A percentile compares a stretch with the other conserved stretches of the same genome.
phyloP scores from a whole-genome alignment of 2,797 vertebrate species.

The Hylomyscus alleni region DNA sequence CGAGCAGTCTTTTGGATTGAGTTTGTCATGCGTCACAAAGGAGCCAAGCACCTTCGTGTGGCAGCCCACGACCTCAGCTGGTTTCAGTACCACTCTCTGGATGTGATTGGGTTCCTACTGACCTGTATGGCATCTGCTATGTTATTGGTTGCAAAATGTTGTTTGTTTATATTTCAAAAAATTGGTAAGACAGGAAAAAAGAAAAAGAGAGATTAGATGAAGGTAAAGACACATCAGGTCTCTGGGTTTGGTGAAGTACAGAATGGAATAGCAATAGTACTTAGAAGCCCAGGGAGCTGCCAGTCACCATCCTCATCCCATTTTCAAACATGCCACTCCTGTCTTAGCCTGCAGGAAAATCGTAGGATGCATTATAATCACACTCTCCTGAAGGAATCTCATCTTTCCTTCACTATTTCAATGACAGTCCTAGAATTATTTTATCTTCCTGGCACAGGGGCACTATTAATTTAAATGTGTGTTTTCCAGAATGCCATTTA shows the following conservation, averaged over 20 bases:
- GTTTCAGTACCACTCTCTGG: slow-evolving; percentile 92
- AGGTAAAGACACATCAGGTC: slow-evolving; percentile 78
- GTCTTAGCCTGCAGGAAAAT: background rate
- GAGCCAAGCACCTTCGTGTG: slow-evolving; percentile 91
- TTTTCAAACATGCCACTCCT: background rate
- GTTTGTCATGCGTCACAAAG: slow-evolving; percentile 93
- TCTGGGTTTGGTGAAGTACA: background rate
- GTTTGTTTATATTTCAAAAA: slow-evolving; percentile 83
- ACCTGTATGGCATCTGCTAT: slow-evolving; percentile 74
- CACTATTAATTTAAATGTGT: background rate
- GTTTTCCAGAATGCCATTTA: slow-evolving; percentile 1
- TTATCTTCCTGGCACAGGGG: background rate
- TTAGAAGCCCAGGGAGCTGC: background rate
- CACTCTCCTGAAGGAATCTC: background rate
- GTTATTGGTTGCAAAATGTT: slow-evolving; percentile 83
- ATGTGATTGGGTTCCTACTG: slow-evolving; percentile 86
- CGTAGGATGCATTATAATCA: background rate
- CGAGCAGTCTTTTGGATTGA: slow-evolving; percentile 94
- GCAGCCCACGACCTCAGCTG: slow-evolving; percentile 91
- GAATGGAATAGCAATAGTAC: background rate
- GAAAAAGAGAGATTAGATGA: slow-evolving; percentile 86
- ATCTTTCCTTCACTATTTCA: background rate
- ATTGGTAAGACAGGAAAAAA: slow-evolving; percentile 77
- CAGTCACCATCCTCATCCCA: background rate
- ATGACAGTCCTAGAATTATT: background rate